These are phyloP conservation scores for Chaetodon trifasciatus DNA, from an alignment of 2,797 vertebrate genomes.

Conservation along the genomic window DNA sequence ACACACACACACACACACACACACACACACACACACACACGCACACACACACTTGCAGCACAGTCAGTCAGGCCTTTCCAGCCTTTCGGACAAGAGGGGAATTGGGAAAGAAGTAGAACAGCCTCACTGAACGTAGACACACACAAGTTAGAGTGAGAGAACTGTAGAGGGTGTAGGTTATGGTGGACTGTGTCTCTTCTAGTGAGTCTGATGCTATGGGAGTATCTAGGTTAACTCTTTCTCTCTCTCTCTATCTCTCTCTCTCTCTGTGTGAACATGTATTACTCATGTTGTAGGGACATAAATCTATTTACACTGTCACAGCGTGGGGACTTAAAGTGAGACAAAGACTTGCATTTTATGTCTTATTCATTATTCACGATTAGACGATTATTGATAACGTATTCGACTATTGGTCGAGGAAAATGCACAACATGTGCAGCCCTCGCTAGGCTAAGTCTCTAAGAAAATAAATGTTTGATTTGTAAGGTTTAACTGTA, in stretches of 20 bases:
- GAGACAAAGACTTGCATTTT: no score
- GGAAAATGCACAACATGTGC: no score
- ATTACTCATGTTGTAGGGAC: no score
- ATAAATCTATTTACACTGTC: no score
- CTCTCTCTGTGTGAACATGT: constrained; percentile 3
- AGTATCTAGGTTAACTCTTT: constrained; percentile 55
- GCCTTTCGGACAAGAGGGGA: constrained; percentile 42
- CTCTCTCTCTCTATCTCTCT: constrained; percentile 4
- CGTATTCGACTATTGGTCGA: no score
- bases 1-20: constrained; percentile 37
- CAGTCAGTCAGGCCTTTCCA: constrained; percentile 47
- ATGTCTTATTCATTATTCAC: no score
- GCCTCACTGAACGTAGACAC: constrained; percentile 50
- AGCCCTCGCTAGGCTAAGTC: no score
- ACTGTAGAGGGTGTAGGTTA: constrained; percentile 56
- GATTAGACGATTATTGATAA: no score
- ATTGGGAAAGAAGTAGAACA: constrained; percentile 61
- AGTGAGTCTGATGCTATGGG: constrained; percentile 41
- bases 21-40: constrained; percentile 35
- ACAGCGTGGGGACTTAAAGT: no score
- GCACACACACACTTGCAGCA: constrained; percentile 34
- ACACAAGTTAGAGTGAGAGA: constrained; percentile 40
- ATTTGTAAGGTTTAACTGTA: background rate
- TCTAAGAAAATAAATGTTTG: background rate
- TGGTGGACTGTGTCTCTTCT: constrained; percentile 40